These are phyloP conservation scores for Diorhabda sublineata DNA, from an alignment of 1,140 invertebrate species.

Conservation along the genomic window DNA sequence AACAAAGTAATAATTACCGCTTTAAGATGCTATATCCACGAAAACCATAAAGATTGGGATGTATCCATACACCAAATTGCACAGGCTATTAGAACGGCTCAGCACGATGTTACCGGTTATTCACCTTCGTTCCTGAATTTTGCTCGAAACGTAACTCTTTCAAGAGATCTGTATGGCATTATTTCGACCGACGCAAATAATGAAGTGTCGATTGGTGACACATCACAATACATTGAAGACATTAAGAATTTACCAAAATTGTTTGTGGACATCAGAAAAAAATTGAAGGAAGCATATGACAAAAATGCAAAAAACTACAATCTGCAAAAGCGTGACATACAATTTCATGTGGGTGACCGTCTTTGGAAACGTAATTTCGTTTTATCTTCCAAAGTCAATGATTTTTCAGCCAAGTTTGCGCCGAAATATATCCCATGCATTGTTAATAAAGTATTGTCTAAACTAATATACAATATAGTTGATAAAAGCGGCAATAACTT, in stretches of 20 bases:
- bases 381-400: conserved; percentile 22
- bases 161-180: conserved; percentile 21
- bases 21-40: conserved; percentile 22
- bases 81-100: conserved; percentile 19
- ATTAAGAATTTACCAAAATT: conserved; percentile 13
- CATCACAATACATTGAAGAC: conserved; percentile 10
- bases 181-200: conserved; percentile 5
- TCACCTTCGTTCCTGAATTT: conserved; percentile 17
- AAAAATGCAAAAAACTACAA: conserved; percentile 21
- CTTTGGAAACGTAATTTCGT: conserved; percentile 25
- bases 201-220: conserved; percentile 12
- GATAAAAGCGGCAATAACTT: conserved; percentile 21
- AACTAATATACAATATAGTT: conserved; percentile 19
- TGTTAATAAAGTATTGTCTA: conserved; percentile 19
- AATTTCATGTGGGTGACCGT: conserved; percentile 25
- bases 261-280: conserved; percentile 17
- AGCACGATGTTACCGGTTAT: conserved; percentile 21
- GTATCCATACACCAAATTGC: conserved; percentile 11
- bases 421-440: conserved; percentile 27
- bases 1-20: conserved; percentile 24
- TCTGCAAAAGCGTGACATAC: conserved; percentile 17
- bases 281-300: conserved; percentile 22
- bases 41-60: conserved; percentile 25
- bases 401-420: conserved; percentile 26
- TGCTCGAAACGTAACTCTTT: conserved; percentile 14